Evolutionary conservation across 2,888 invertebrate genomes (phyloP).

Genomic region (Tetranychus piercei): DNA sequence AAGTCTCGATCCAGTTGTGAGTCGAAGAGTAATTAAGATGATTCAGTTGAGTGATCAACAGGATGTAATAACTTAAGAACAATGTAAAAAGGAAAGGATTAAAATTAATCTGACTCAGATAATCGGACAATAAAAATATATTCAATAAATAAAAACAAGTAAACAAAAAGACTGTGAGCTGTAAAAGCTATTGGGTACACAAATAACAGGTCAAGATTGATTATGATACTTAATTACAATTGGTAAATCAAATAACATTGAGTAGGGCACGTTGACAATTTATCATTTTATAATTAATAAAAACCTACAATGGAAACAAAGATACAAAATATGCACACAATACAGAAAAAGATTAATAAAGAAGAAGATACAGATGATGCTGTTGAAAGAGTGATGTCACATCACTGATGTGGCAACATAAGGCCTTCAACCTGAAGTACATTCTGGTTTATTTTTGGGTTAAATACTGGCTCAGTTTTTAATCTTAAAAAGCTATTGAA

Average conservation of each 20-base stretch:
- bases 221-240: too few relatives aligned
- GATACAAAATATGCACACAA: not conserved
- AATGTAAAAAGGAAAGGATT: not conserved
- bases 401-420: not conserved
- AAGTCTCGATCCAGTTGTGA: not conserved
- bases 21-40: not conserved
- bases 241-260: too few relatives aligned
- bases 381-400: too few relatives aligned
- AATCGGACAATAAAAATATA: not conserved
- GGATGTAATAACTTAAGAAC: not conserved
- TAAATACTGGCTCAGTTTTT: conserved; percentile 26
- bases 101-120: not conserved
- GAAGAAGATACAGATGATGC: not conserved
- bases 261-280: too few relatives aligned
- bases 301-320: not conserved
- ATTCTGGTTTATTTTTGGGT: not conserved
- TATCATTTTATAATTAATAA: too few relatives aligned
- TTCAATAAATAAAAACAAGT: not conserved
- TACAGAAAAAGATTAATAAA: not conserved
- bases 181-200: too few relatives aligned
- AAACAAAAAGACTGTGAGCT: too few relatives aligned
- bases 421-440: not conserved
- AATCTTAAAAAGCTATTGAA: too few relatives aligned
- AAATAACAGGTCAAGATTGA: too few relatives aligned
- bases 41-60: not conserved